These are phyloP conservation scores for Aricia artaxerxes DNA, from an alignment of 2,888 invertebrate species.

Conservation along the genomic window DNA sequence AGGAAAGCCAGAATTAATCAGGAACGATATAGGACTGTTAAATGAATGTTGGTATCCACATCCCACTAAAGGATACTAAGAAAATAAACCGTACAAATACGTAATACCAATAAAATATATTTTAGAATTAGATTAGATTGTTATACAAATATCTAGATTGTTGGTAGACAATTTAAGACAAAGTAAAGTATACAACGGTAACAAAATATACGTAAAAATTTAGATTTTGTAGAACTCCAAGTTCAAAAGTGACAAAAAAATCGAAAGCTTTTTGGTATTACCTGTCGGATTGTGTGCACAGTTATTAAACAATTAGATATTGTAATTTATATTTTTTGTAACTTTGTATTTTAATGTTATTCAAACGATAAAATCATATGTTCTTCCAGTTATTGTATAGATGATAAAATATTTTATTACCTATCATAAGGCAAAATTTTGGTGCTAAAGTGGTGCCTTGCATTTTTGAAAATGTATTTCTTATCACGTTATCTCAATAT, in stretches of 20 bases:
- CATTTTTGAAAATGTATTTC: slow-evolving; percentile 4
- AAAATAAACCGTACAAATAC: slow-evolving; percentile 8
- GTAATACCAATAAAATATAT: neutral
- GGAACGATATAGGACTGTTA: neutral
- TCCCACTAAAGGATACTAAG: neutral
- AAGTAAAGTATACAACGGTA: neutral
- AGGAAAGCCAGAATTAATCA: no score
- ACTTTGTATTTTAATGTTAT: neutral
- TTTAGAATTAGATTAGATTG: neutral
- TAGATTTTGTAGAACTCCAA: neutral
- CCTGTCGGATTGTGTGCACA: neutral
- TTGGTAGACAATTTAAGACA: no score
- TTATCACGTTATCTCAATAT: neutral
- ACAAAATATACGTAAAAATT: neutral
- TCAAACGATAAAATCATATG: neutral
- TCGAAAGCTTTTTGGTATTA: no score
- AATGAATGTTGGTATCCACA: no score
- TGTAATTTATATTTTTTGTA: no score
- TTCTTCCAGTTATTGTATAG: slow-evolving; percentile 26
- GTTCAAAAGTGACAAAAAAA: neutral
- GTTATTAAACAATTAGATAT: neutral
- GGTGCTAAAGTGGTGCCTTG: slow-evolving; percentile 41
- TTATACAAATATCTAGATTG: neutral
- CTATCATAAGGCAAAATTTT: slow-evolving; percentile 29
- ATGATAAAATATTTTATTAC: neutral